Evolutionary conservation across 2,113 vertebrate species (phyloP), one percentile per base, ranked within the genome.

Genomic region (Chloebia gouldiae): DNA sequence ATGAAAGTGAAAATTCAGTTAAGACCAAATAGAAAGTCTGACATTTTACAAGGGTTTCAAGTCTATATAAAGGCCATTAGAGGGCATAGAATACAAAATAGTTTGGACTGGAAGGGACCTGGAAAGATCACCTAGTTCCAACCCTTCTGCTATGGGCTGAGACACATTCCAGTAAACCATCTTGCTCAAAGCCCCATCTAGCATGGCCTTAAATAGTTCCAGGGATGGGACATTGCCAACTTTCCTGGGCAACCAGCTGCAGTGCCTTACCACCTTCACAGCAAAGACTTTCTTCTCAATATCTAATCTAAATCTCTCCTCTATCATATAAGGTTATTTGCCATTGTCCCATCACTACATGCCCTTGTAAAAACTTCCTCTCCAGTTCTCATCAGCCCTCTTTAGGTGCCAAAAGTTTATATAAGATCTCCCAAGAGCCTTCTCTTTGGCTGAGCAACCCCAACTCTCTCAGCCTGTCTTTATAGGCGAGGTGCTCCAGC

Each of bases 291-390:
- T 68, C n/a, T 76, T 54, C 40, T 54, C 21, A 76, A 5, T 27
- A 61, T 27, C n/a, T 76, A 15, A 54, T 68, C 30, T 35, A 40
- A 54, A 54, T 24, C 35, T 68, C 54, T 45, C 13, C 15, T 39
- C 24, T n/a, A 10, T 35, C 0, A 1, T 9, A 40, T 35, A 16
- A 76, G 25, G 25, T 30, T 1, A 69, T 49, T 23, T 30, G 11
- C 14, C 40, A 40, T 18, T 47, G n/a, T 61, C n/a, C 17, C 47
- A 60, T 35, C 40, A 47, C 7, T 39, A 53, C 17, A 10, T 13
- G n/a, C 11, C 16, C 15, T 42, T 25, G 39, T 19, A 40, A 47
- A 37, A 89, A 68, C 30, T 19, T 76, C n/a, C 17, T 49, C 40
- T 61, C 30, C 21, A 42, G 54, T 10, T 54, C 47, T 39, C 31